Base-by-base conservation (phyloP, 2,797 vertebrate species). In the Bradypodion ventrale region DNA sequence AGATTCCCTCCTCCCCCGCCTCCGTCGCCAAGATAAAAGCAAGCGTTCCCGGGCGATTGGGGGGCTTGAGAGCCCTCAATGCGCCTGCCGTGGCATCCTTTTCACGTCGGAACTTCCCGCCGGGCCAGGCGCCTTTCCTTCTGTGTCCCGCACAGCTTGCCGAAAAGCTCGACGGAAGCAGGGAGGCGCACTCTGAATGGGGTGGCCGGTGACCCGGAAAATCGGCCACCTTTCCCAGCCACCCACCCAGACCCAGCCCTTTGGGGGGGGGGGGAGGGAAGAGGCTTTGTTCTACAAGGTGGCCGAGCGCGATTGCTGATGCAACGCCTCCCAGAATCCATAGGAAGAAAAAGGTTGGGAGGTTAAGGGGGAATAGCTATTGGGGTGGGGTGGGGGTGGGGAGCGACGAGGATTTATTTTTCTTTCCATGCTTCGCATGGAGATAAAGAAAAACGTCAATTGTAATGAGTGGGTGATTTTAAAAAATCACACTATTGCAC, bases 241-340 rank as follows among this genome's bases (percentile, higher is more conserved):
- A 27, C 49, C 16, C 1, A 9, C 7, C n/a, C n/a, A n/a, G n/a
- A n/a, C n/a, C n/a, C n/a, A n/a, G n/a, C n/a, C n/a, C 62, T 56
- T 21, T 16, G 3, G 49, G 15, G 52, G 52, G 52, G 52, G 52
- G 52, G 13, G 19, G n/a, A n/a, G 21, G 19, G 3, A 52, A 10
- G 25, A 7, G 35, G 75, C 66, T 84, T 78, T 81, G 82, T 81
- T 73, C 59, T 73, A 44, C 65, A 66, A 77, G 66, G 70, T 76
- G 73, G 40, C 76, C 68, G 8, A 29, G 32, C 49, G 5, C 23
- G 3, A 35, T 16, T 27, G 72, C 86, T 77, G 86, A 81, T 66
- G 78, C 86, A 73, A 84, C 60, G 37, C 60, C 80, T 68, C 82
- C 44, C 59, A 29, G 35, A 59, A 72, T 35, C 4, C 42, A 21